Conservation (phyloP, 2,888 invertebrate genomes). For the Noctua comes region DNA sequence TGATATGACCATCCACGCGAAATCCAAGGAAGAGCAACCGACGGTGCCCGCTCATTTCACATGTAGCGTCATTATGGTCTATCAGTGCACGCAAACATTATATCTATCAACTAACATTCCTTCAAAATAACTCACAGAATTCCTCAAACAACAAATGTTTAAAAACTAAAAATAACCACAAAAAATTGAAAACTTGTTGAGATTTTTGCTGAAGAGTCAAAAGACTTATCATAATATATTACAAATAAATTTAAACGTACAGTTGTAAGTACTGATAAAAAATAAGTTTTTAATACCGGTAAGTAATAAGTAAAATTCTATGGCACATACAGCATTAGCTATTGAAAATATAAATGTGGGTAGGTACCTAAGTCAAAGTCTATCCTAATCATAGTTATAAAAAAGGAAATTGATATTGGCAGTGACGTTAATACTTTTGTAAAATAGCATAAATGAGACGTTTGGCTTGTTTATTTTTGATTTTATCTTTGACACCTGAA, state of each 20-base stretch:
- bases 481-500: background rate
- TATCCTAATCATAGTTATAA: conserved; percentile 1
- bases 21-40: background rate
- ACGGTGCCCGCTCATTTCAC: background rate
- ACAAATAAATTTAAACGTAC: conserved; percentile 17
- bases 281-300: conserved; percentile 22
- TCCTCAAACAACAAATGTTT: conserved; percentile 25
- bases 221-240: conserved; percentile 23
- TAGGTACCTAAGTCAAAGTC: background rate
- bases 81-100: conserved; percentile 22
- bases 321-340: conserved; percentile 36
- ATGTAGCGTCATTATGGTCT: background rate
- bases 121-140: conserved; percentile 20
- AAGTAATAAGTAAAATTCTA: conserved; percentile 5
- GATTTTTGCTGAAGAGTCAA: conserved; percentile 30
- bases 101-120: conserved; percentile 24
- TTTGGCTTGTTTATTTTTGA: background rate
- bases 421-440: conserved; percentile 19
- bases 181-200: conserved; percentile 21
- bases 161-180: conserved; percentile 25
- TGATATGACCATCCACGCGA: background rate
- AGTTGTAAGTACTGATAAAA: conserved; percentile 41
- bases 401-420: conserved; percentile 14
- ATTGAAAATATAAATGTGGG: background rate
- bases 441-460: background rate